Evolutionary conservation across 2,113 vertebrate genomes (phyloP).

Genomic region (Heterocephalus glaber): DNA sequence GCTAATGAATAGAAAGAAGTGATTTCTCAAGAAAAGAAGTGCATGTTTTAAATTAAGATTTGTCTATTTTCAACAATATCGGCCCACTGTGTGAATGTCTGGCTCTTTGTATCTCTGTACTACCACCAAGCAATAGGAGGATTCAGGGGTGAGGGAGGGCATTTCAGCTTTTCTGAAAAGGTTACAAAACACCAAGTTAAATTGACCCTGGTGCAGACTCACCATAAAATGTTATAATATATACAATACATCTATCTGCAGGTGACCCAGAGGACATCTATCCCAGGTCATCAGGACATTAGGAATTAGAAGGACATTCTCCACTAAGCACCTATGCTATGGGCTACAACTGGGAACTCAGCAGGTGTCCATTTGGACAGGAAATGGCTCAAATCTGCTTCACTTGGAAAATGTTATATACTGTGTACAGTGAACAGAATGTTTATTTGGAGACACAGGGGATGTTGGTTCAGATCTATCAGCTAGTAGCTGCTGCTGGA

Average conservation of each 20-base stretch:
- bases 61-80: background rate
- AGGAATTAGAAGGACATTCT: background rate
- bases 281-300: background rate
- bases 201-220: background rate
- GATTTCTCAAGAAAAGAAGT: background rate
- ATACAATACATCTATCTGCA: accelerated
- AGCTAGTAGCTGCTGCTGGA: background rate
- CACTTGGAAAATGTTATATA: background rate
- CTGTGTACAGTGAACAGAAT: background rate
- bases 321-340: background rate
- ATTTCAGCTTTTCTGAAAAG: background rate
- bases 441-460: background rate
- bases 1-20: background rate
- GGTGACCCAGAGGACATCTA: background rate
- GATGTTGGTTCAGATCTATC: background rate
- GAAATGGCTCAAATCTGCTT: background rate
- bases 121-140: background rate
- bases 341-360: background rate
- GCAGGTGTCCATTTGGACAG: background rate
- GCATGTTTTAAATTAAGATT: background rate
- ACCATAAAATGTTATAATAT: background rate
- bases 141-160: background rate
- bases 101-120: background rate
- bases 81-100: background rate
- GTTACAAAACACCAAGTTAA: background rate